These are phyloP conservation scores for Tympanoctomys barrerae DNA, from an alignment of 2,797 vertebrate genomes.

Conservation along the genomic window DNA sequence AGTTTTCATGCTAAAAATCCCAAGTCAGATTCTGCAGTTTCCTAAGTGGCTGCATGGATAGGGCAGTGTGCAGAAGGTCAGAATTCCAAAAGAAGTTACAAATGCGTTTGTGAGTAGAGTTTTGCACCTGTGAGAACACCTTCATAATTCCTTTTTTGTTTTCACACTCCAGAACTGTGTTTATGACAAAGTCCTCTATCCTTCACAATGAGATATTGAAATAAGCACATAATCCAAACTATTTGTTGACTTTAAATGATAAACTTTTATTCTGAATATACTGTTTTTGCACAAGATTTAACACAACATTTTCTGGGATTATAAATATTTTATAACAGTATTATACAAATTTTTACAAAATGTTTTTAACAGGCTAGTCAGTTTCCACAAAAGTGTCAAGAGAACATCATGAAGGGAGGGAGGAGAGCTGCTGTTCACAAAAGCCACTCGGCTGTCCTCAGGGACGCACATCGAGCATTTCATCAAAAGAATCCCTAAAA, in stretches of 20 bases:
- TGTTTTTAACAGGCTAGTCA: constrained; percentile 94
- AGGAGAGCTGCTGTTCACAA: constrained; percentile 88
- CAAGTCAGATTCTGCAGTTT: constrained; percentile 5
- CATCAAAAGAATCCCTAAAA: constrained; percentile 92
- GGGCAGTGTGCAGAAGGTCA: neutral
- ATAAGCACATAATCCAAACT: constrained; percentile 63
- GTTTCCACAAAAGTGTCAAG: constrained; percentile 98
- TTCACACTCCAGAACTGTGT: neutral
- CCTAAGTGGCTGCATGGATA: neutral
- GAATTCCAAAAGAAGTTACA: neutral
- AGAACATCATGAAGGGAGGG: constrained; percentile 95
- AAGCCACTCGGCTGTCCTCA: constrained; percentile 87
- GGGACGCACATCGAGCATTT: constrained; percentile 91
- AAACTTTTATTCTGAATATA: constrained; percentile 99
- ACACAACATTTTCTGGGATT: constrained; percentile 94
- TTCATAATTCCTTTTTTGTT: neutral
- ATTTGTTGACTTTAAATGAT: constrained; percentile 93
- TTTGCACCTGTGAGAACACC: neutral
- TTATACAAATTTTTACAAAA: constrained; percentile 99
- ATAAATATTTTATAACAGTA: constrained; percentile 97
- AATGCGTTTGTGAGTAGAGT: neutral
- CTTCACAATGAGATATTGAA: neutral
- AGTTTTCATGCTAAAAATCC: neutral
- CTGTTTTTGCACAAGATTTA: constrained; percentile 97
- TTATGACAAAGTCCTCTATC: neutral